phyloP scores from a whole-genome alignment of 2,888 invertebrate genomes.

The Tetragonisca angustula region DNA sequence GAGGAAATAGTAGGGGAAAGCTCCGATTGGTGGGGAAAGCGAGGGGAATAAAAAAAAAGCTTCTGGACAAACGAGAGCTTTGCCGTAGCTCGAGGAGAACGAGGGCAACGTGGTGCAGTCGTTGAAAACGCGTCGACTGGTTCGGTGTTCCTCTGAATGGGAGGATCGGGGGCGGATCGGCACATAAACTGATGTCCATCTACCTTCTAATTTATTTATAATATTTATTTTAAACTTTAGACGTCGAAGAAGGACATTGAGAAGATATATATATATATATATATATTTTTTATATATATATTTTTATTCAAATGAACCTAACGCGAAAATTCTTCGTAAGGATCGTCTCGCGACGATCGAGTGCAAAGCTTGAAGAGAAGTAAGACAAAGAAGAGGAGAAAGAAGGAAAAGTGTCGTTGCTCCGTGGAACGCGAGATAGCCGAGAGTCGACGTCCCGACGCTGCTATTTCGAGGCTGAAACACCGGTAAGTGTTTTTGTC shows the following conservation, averaged over 20 bases:
- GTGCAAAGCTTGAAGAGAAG: slow-evolving; percentile 14
- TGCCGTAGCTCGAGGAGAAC: slow-evolving; percentile 39
- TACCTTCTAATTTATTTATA: slow-evolving; percentile 46
- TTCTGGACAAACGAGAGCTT: slow-evolving; percentile 59
- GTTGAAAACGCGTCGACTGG: slow-evolving; percentile 72
- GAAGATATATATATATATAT: too few species aligned
- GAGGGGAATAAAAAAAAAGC: slow-evolving; percentile 53
- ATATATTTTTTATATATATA: not conserved
- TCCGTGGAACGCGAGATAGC: slow-evolving; percentile 56
- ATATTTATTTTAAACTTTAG: slow-evolving; percentile 55
- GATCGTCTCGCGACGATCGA: slow-evolving; percentile 1
- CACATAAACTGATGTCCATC: slow-evolving; percentile 1
- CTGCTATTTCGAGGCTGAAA: slow-evolving; percentile 78
- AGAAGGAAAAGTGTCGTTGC: slow-evolving; percentile 61
- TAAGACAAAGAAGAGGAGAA: slow-evolving; percentile 43
- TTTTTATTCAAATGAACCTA: not conserved
- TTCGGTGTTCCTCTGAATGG: slow-evolving; percentile 61
- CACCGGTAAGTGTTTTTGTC: slow-evolving; percentile 70
- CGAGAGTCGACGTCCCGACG: slow-evolving; percentile 66
- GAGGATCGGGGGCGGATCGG: slow-evolving; percentile 29
- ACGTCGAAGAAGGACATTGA: not conserved
- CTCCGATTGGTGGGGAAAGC: slow-evolving; percentile 50
- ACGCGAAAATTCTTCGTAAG: slow-evolving; percentile 10
- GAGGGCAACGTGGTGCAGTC: slow-evolving; percentile 70
- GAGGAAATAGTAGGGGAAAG: slow-evolving; percentile 47